Evolutionary conservation across 2,797 vertebrate genomes (phyloP).

Genomic region (Bradypodion pumilum): DNA sequence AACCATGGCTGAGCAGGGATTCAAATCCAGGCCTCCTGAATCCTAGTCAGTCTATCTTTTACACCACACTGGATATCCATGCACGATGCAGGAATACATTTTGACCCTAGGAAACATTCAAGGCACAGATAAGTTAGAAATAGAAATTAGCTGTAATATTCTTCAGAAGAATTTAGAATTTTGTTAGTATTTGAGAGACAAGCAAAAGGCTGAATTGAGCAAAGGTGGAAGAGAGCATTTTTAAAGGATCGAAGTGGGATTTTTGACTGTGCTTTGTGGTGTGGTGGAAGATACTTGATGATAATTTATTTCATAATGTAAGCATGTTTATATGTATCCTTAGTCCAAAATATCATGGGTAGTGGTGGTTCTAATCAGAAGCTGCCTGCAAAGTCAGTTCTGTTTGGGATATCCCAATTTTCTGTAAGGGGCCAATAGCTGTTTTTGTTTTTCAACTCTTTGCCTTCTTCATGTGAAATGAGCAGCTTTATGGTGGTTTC

Average conservation of each 20-base stretch:
- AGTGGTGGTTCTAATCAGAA: no score
- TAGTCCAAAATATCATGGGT: no score
- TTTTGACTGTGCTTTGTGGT: no score
- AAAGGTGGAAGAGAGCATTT: neutral
- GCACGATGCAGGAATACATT: neutral
- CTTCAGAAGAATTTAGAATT: neutral
- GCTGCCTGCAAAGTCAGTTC: neutral
- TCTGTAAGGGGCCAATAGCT: neutral
- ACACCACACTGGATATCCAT: no score
- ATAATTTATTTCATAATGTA: neutral
- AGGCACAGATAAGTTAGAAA: neutral
- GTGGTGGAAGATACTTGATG: neutral
- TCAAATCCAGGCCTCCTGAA: no score
- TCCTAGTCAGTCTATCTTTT: no score
- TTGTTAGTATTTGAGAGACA: neutral
- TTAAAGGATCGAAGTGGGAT: slow-evolving; percentile 5
- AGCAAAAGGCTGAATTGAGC: neutral
- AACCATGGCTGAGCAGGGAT: no score
- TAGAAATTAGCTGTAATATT: neutral
- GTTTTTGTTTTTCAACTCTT: slow-evolving; percentile 22
- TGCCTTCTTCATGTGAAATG: neutral
- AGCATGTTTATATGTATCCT: slow-evolving; percentile 10
- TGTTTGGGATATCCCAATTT: neutral
- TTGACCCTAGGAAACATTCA: no score
- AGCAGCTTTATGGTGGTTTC: slow-evolving; percentile 7